A percentile compares a stretch with the other conserved stretches of the same genome.
Conservation (phyloP, 2,797 vertebrate species). For the Catostomus latipinnis region DNA sequence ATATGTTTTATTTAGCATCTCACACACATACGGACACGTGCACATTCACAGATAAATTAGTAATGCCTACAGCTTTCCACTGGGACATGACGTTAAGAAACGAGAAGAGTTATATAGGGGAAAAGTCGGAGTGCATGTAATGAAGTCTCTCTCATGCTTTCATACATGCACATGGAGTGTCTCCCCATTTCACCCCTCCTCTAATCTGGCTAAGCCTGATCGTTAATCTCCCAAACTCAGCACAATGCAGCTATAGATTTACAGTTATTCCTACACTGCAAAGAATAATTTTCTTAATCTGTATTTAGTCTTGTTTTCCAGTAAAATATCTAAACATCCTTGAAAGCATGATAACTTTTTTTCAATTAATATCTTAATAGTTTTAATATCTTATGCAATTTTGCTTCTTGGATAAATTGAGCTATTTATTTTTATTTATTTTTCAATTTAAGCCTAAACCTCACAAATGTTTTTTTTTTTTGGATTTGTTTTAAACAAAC, state of each 20-base stretch:
- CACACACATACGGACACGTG: slow-evolving; percentile 9
- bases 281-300: too few relatives aligned
- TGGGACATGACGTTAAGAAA: slow-evolving; percentile 28
- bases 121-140: slow-evolving; percentile 13
- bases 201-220: slow-evolving; percentile 28
- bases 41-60: slow-evolving; percentile 34
- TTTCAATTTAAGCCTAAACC: too few relatives aligned
- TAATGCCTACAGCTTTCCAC: slow-evolving; percentile 41
- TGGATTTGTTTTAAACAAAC: too few relatives aligned
- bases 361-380: too few relatives aligned
- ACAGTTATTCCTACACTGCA: slow-evolving; percentile 26
- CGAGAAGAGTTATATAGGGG: slow-evolving; percentile 19
- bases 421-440: too few relatives aligned
- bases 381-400: too few relatives aligned
- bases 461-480: too few relatives aligned
- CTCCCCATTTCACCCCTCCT: not conserved
- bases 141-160: slow-evolving; percentile 15
- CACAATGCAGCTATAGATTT: slow-evolving; percentile 38
- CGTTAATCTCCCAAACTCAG: slow-evolving; percentile 37
- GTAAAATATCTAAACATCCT: too few relatives aligned
- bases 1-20: slow-evolving; percentile 47
- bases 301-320: too few relatives aligned
- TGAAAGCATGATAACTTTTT: too few relatives aligned
- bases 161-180: slow-evolving; percentile 13
- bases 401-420: too few relatives aligned